phyloP scores from a whole-genome alignment of 2,797 vertebrate genomes.

The Parambassis ranga region DNA sequence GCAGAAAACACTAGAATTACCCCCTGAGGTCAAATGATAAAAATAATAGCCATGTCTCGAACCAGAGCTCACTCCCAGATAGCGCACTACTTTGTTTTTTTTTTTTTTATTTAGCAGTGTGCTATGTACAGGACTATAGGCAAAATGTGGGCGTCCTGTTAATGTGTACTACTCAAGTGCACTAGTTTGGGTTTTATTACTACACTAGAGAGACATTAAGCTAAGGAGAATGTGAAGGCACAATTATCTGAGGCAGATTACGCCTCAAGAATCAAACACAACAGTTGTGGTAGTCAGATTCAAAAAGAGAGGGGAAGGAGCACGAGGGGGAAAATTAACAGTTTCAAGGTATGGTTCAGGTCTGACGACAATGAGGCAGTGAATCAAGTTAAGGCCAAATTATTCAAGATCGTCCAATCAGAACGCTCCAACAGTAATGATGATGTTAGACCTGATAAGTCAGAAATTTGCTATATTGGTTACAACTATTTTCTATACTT shows the following conservation, averaged over 20 bases:
- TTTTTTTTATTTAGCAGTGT: slow-evolving; percentile 46
- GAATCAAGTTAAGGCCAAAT: slow-evolving; percentile 78
- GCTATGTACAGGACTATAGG: slow-evolving; percentile 52
- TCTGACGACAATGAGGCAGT: slow-evolving; percentile 72
- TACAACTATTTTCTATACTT: slow-evolving; percentile 37
- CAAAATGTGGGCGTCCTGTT: slow-evolving; percentile 53
- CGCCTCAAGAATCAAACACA: slow-evolving; percentile 63
- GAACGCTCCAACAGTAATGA: slow-evolving; percentile 59
- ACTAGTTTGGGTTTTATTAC: slow-evolving; percentile 66
- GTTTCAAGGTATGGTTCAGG: slow-evolving; percentile 55
- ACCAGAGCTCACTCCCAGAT: slow-evolving; percentile 52
- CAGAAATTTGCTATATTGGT: slow-evolving; percentile 55
- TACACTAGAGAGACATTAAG: slow-evolving; percentile 65
- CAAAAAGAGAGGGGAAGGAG: slow-evolving; percentile 10
- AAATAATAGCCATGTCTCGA: slow-evolving; percentile 68
- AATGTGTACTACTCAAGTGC: slow-evolving; percentile 55
- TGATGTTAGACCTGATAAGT: slow-evolving; percentile 62
- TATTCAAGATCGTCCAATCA: slow-evolving; percentile 59
- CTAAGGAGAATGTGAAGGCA: slow-evolving; percentile 83
- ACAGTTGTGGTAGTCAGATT: slow-evolving; percentile 41
- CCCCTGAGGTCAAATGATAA: slow-evolving; percentile 86
- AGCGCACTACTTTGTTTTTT: slow-evolving; percentile 38
- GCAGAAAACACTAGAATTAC: slow-evolving; percentile 73
- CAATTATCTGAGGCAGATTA: slow-evolving; percentile 75
- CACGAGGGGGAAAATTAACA: slow-evolving; percentile 24